A percentile compares a stretch with the other conserved stretches of the same genome.
Evolutionary conservation across 2,797 vertebrate genomes (phyloP).

Genomic region (Enteromius anoplus): DNA sequence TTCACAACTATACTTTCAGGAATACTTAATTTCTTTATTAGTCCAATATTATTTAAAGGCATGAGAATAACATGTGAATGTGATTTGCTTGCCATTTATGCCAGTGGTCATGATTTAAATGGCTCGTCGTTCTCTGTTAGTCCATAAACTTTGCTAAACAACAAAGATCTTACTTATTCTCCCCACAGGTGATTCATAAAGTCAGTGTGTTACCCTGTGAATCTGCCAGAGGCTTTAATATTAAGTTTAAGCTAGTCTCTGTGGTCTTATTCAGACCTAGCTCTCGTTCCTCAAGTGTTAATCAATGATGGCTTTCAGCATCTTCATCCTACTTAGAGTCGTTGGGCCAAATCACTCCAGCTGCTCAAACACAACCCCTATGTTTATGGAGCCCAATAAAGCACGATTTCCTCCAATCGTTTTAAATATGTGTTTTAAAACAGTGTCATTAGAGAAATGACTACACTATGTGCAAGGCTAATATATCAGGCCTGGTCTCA

Average conservation of each 20-base stretch:
- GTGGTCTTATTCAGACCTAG: slow-evolving; percentile 26
- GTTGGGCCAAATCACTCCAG: slow-evolving; percentile 31
- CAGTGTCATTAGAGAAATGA: slow-evolving; percentile 55
- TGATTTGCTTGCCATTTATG: slow-evolving; percentile 24
- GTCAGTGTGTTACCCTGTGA: slow-evolving; percentile 40
- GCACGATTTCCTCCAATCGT: slow-evolving; percentile 55
- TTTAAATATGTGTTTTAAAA: slow-evolving; percentile 57
- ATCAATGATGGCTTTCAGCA: slow-evolving; percentile 42
- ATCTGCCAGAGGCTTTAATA: slow-evolving; percentile 45
- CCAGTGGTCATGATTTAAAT: slow-evolving; percentile 32
- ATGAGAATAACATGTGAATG: slow-evolving; percentile 1
- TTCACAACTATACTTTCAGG: neutral
- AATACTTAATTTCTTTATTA: slow-evolving; percentile 1
- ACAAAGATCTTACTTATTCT: slow-evolving; percentile 36
- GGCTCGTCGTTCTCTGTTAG: slow-evolving; percentile 16
- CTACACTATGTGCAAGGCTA: slow-evolving; percentile 39
- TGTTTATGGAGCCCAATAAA: slow-evolving; percentile 55
- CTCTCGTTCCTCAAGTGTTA: slow-evolving; percentile 40
- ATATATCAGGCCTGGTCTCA: slow-evolving; percentile 54
- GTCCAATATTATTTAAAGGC: slow-evolving; percentile 6
- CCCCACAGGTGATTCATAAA: slow-evolving; percentile 48
- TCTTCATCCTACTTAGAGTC: slow-evolving; percentile 23
- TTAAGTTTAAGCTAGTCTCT: slow-evolving; percentile 42
- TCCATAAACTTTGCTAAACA: slow-evolving; percentile 17
- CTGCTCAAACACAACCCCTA: slow-evolving; percentile 44